phyloP scores from a whole-genome alignment of 2,888 invertebrate genomes.

The Blomia tropicalis region DNA sequence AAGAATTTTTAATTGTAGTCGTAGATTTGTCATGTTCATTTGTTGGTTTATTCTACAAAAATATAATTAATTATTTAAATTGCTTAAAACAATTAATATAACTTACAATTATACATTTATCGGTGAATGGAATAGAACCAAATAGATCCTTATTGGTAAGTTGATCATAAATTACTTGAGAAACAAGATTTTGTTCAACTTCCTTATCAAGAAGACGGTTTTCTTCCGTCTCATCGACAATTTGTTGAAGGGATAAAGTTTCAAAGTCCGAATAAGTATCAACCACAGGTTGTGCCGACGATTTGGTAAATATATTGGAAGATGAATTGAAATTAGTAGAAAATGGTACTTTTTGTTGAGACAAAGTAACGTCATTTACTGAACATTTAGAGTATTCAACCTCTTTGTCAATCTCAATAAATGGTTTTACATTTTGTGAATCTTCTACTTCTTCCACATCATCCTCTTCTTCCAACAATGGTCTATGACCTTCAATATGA shows the following conservation, averaged over 20 bases:
- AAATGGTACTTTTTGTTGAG: neutral
- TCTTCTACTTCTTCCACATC: constrained; percentile 38
- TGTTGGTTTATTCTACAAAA: neutral
- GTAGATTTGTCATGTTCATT: neutral
- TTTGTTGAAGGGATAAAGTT: constrained; percentile 1
- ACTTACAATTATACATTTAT: constrained; percentile 18
- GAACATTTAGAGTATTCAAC: neutral
- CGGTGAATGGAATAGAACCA: constrained; percentile 24
- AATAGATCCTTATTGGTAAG: constrained; percentile 23
- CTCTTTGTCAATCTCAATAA: neutral
- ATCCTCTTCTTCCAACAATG: constrained; percentile 58
- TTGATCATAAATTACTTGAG: constrained; percentile 23
- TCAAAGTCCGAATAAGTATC: neutral
- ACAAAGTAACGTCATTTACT: neutral
- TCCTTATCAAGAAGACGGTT: constrained; percentile 23
- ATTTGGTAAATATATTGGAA: neutral
- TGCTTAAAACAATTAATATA: neutral
- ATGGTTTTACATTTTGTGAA: neutral
- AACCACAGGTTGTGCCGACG: neutral
- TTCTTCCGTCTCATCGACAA: neutral
- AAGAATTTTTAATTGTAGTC: neutral
- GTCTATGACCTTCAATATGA: constrained; percentile 50
- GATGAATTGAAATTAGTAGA: neutral
- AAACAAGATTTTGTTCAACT: constrained; percentile 23
- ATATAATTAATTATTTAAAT: neutral